These are phyloP conservation scores for Cyaniris semiargus DNA, from an alignment of 2,888 invertebrate species.

Conservation along the genomic window DNA sequence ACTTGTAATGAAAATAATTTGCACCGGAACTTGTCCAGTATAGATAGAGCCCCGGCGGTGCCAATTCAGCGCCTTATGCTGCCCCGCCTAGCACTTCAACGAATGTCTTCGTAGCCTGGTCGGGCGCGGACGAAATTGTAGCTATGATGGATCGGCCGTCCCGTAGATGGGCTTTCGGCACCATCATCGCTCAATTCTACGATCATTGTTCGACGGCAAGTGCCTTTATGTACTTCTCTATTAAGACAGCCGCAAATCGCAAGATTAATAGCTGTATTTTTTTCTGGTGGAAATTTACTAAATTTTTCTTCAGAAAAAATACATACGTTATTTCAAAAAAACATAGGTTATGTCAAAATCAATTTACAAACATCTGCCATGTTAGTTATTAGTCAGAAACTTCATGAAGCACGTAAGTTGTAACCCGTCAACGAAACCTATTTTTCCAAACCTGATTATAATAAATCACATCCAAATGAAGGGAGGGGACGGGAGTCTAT, in stretches of 20 bases:
- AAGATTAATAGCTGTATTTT: too few species aligned
- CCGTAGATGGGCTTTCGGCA: slow-evolving; percentile 71
- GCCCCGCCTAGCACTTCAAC: slow-evolving; percentile 31
- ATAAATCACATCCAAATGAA: slow-evolving; percentile 19
- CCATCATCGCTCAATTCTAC: slow-evolving; percentile 73
- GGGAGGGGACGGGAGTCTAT: slow-evolving; percentile 16
- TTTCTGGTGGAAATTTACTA: too few species aligned
- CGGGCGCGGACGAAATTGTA: slow-evolving; percentile 53
- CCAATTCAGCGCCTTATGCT: slow-evolving; percentile 34
- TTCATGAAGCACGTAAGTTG: slow-evolving; percentile 38
- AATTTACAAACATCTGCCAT: too few species aligned
- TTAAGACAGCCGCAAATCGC: slow-evolving; percentile 46
- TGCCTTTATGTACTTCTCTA: slow-evolving; percentile 64
- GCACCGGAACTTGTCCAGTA: slow-evolving; percentile 53
- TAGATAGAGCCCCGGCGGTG: slow-evolving; percentile 44
- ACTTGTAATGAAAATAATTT: slow-evolving; percentile 75
- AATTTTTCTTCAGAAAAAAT: too few species aligned
- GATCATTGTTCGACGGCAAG: slow-evolving; percentile 69
- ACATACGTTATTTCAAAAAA: too few species aligned
- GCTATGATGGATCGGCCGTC: slow-evolving; percentile 72
- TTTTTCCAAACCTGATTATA: slow-evolving; percentile 18
- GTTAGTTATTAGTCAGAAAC: not conserved
- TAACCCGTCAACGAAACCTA: not conserved
- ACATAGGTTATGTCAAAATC: too few species aligned
- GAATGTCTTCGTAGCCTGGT: slow-evolving; percentile 51